Evolutionary conservation across 2,797 vertebrate genomes (phyloP), one percentile per base, ranked within the genome.

Genomic region (Sphenopsis melanotis): DNA sequence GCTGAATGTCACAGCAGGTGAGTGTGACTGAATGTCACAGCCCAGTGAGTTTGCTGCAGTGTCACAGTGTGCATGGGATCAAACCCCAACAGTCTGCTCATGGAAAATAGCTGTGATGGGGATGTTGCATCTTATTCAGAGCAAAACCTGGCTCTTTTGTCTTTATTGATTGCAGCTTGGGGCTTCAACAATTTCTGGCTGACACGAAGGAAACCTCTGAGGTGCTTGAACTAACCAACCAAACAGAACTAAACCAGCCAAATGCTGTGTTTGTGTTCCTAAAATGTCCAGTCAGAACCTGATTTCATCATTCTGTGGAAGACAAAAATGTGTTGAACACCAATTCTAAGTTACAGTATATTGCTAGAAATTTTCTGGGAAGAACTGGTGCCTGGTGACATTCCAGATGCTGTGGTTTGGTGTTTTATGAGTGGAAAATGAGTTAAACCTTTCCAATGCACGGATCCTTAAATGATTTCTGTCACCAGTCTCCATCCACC

Each of bases 361-460:
- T 42, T 65, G 55, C 37, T 69, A 36, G 79, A 53, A 34, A 16
- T 60, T 90, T 95, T 90, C 83, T 65, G 42, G 70, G 72, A 89
- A 60, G 59, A 76, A 6, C 17, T 57, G 42, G 7, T 36, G n/a
- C 23, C 59, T 81, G 64, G 6, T 92, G 61, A 59, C 57, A 29
- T 89, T 57, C 12, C 46, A 77, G 7, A n/a, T 37, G 32, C 30
- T 57, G 63, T 59, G 37, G 30, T 68, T 90, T 59, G 68, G 29
- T 60, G 4, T 83, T 93, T 75, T 71, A 16, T 23, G 49, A 44
- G 46, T 87, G 79, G 93, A 85, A 93, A 86, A 91, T 75, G 49
- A 93, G 39, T 89, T 77, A 87, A 92, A 61, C 64, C 60, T 93
- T 83, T 87, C 92, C 57, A 22, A 5, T 24, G 2, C 53, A 10